Evolutionary conservation across 2,797 vertebrate species (phyloP).

Genomic region (Parambassis ranga): DNA sequence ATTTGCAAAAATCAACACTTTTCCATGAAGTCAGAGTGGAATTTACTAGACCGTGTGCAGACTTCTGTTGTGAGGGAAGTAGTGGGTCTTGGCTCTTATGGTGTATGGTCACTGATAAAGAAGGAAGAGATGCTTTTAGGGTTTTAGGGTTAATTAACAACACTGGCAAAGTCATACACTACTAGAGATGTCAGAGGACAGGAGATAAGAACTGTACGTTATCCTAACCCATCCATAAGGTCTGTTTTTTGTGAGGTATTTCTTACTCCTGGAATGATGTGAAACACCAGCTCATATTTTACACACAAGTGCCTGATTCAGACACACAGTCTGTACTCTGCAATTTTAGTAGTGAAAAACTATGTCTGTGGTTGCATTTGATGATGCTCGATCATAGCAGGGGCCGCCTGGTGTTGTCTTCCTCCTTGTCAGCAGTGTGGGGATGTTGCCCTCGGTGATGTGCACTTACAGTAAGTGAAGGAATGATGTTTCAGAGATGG

Average conservation of each 20-base stretch:
- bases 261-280: slow-evolving; percentile 17
- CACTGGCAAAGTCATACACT: no score
- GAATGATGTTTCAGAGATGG: slow-evolving; percentile 84
- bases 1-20: slow-evolving; percentile 48
- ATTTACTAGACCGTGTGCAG: slow-evolving; percentile 30
- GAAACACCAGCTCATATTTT: slow-evolving; percentile 37
- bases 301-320: slow-evolving; percentile 18
- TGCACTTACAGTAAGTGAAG: slow-evolving; percentile 83
- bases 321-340: slow-evolving; percentile 40
- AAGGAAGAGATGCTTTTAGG: background rate
- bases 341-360: slow-evolving; percentile 35
- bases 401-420: slow-evolving; percentile 64
- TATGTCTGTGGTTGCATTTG: slow-evolving; percentile 48
- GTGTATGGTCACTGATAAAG: background rate
- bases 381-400: slow-evolving; percentile 47
- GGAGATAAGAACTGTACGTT: background rate
- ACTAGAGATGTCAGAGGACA: slow-evolving; percentile 4
- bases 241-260: slow-evolving; percentile 9
- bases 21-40: slow-evolving; percentile 35
- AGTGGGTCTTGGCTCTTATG: background rate
- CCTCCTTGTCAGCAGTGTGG: slow-evolving; percentile 69
- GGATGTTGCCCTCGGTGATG: slow-evolving; percentile 69
- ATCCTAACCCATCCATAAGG: background rate
- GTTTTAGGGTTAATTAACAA: no score
- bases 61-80: background rate